A percentile compares a stretch with the other conserved stretches of the same genome.
Evolutionary conservation across 1,140 invertebrate genomes (phyloP).

Genomic region (Drosophila busckii): DNA sequence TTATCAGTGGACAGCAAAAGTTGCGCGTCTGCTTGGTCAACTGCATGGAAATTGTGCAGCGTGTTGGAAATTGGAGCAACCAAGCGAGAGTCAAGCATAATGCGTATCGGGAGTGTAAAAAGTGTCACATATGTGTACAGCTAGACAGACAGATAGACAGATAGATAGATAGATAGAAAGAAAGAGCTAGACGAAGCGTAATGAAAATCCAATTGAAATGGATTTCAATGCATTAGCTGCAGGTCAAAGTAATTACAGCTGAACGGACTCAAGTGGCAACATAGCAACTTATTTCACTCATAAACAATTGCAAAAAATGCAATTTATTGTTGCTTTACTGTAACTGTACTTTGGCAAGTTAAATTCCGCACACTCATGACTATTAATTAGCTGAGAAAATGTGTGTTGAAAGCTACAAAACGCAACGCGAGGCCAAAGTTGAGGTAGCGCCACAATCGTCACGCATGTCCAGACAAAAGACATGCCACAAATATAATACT

Average conservation of each 20-base stretch:
- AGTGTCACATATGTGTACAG: slow-evolving; percentile 45
- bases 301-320: slow-evolving; percentile 27
- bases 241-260: slow-evolving; percentile 72
- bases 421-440: slow-evolving; percentile 30
- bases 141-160: slow-evolving; percentile 6
- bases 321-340: no score
- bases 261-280: no score
- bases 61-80: slow-evolving; percentile 13
- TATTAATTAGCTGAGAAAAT: slow-evolving; percentile 64
- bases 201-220: slow-evolving; percentile 72
- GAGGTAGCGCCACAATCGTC: slow-evolving; percentile 55
- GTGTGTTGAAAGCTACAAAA: slow-evolving; percentile 29
- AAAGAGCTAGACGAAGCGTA: slow-evolving; percentile 16
- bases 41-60: slow-evolving; percentile 38
- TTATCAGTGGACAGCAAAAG: slow-evolving; percentile 25
- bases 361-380: slow-evolving; percentile 33
- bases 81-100: slow-evolving; percentile 31
- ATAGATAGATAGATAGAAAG: no score
- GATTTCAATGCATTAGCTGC: slow-evolving; percentile 65
- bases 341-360: slow-evolving; percentile 8
- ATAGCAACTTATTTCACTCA: no score
- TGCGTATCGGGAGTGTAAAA: slow-evolving; percentile 75
- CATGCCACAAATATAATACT: slow-evolving; percentile 2
- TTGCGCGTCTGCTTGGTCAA: slow-evolving; percentile 31
- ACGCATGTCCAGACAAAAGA: slow-evolving; percentile 35